A percentile compares a stretch with the other conserved stretches of the same genome.
Conservation (phyloP, 1,140 invertebrate species). For the Anastrepha ludens region DNA sequence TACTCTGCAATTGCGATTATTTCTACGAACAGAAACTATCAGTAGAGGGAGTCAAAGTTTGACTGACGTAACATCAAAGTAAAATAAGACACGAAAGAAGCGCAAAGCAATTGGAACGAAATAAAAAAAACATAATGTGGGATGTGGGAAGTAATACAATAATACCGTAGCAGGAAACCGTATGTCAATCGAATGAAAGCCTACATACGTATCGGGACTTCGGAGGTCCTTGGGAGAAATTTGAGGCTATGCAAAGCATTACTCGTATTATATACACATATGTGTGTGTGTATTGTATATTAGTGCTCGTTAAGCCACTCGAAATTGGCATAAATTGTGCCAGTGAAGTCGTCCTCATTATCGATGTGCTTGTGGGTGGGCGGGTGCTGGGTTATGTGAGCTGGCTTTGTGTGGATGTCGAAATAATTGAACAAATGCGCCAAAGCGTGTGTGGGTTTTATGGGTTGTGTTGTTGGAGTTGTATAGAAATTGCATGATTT, state of each 20-base stretch:
- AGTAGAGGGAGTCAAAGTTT: too few species aligned
- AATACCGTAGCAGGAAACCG: neutral
- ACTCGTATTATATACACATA: neutral
- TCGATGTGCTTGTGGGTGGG: neutral
- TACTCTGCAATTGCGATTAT: too few species aligned
- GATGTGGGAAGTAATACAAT: neutral
- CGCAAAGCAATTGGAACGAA: too few species aligned
- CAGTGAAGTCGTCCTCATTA: neutral
- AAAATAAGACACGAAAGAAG: too few species aligned
- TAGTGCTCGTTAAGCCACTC: neutral
- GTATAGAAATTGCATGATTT: too few species aligned
- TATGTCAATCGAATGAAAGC: neutral
- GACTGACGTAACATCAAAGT: neutral
- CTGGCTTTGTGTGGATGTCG: too few species aligned
- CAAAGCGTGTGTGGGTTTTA: too few species aligned
- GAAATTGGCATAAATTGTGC: conserved; percentile 5
- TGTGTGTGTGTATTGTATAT: neutral
- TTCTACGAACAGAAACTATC: too few species aligned
- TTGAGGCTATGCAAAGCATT: neutral
- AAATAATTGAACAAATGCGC: too few species aligned
- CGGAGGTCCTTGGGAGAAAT: neutral
- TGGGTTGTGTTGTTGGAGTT: too few species aligned
- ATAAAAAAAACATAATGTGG: neutral
- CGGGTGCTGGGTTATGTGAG: too few species aligned
- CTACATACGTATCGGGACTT: neutral